phyloP scores from a whole-genome alignment of 2,888 invertebrate species.

The Lordiphosa fenestrarum region DNA sequence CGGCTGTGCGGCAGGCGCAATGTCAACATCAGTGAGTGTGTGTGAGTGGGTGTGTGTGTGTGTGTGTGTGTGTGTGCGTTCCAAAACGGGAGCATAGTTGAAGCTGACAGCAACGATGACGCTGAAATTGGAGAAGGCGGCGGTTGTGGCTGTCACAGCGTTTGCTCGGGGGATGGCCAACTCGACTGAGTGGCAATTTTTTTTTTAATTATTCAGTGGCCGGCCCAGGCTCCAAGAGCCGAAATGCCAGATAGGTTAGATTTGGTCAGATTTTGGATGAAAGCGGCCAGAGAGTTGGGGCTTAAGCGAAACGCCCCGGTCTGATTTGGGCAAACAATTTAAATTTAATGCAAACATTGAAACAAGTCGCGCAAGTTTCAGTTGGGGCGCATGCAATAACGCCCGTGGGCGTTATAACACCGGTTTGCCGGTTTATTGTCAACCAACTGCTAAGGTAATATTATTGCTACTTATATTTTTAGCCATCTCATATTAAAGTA shows the following conservation, averaged over 20 bases:
- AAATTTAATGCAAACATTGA: too few species aligned
- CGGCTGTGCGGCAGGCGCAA: conserved; percentile 50
- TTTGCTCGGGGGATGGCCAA: conserved; percentile 26
- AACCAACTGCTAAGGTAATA: too few species aligned
- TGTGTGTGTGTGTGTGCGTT: conserved; percentile 15
- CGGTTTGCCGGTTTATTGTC: too few species aligned
- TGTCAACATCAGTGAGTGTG: conserved; percentile 60
- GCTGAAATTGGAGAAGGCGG: conserved; percentile 39
- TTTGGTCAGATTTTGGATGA: conserved; percentile 11
- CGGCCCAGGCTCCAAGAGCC: conserved; percentile 7
- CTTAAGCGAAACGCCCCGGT: too few species aligned
- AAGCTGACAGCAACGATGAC: conserved; percentile 59
- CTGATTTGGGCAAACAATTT: too few species aligned
- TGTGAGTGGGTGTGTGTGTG: conserved; percentile 20
- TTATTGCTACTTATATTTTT: too few species aligned
- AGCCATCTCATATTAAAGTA: too few species aligned
- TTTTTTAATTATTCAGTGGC: conserved; percentile 64
- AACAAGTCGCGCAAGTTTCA: too few species aligned
- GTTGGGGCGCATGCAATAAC: too few species aligned
- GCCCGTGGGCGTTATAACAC: too few species aligned
- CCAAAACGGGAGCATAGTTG: conserved; percentile 59
- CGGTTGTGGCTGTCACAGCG: conserved; percentile 42
- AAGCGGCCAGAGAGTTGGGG: neutral
- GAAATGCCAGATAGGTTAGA: conserved; percentile 23
- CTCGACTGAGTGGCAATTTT: conserved; percentile 41